A percentile compares a stretch with the other conserved stretches of the same genome.
Evolutionary conservation across 2,797 vertebrate species (phyloP).

Genomic region (Pelochelys cantorii): DNA sequence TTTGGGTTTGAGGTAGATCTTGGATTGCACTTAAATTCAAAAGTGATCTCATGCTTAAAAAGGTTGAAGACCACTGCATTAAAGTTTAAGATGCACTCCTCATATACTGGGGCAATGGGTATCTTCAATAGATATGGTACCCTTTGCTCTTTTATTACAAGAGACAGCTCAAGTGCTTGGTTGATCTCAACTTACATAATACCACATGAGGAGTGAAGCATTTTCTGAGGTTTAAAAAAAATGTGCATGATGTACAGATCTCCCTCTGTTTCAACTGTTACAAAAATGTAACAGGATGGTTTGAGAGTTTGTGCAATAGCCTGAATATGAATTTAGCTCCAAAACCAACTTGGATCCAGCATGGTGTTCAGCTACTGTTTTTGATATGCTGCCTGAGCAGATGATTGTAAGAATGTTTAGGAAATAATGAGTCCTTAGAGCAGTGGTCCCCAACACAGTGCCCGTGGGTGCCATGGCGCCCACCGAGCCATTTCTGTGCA

Average conservation of each 20-base stretch:
- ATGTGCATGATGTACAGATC: background rate
- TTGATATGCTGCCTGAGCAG: background rate
- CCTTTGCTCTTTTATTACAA: background rate
- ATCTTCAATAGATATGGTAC: background rate
- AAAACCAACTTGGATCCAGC: background rate
- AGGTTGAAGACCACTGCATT: no score
- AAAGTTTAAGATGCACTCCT: background rate
- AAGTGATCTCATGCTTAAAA: no score
- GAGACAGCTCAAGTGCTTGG: background rate
- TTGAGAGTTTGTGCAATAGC: background rate
- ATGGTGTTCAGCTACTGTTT: background rate
- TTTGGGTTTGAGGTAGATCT: no score
- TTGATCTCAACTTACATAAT: background rate
- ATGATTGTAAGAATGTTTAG: background rate
- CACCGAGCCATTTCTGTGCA: no score
- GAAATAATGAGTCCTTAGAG: background rate
- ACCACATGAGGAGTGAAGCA: background rate
- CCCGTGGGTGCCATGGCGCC: no score
- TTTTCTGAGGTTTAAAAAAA: background rate
- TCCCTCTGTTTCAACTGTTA: background rate
- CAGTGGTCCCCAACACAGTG: no score
- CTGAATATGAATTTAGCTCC: background rate
- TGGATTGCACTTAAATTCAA: no score
- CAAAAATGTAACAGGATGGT: accelerated
- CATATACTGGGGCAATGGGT: background rate